Base-by-base conservation (phyloP, 2,888 invertebrate species). In the Pasiphila rectangulata region DNA sequence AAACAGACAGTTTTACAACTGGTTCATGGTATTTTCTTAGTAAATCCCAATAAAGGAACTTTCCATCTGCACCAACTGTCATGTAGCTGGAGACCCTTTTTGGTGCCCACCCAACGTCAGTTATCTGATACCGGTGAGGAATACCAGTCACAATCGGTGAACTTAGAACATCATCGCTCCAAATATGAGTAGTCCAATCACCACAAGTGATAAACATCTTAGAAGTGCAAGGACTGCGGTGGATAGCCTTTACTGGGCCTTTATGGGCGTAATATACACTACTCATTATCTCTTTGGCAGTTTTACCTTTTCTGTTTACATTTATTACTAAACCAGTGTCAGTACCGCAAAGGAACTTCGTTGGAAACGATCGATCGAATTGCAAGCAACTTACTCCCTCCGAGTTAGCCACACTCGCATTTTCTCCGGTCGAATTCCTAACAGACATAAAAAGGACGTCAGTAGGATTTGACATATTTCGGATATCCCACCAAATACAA, bases 31-130 rank as follows among this genome's bases (percentile, higher is more conserved):
- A 92, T 67, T 92, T 92, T 52, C 94, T 90, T 19, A 95, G 76
- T 15, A 96, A 78, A 79, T 96, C 96, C 95, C 95, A 96, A 27
- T 93, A 92, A 57, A 95, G 93, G 25, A 95, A 76, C 7, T 91
- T 91, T 0, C 96, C 96, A 63, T 93, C 93, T 6, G 41, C 57
- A 9, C 69, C 59, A 1, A 75, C 67, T 1, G 75, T 56, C 75
- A 80, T 77, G 44, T 73, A 79, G 35, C 72, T 61, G 4, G 79
- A 80, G 24, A 91, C 89, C 57, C 73, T 68, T 9, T 69, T 60
- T 5, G 79, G 78, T 7, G 75, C 63, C 76, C 77, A 82, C 7
- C 61, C 61, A n/a, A 69, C 74, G 24, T 79, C 81, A 27, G 58
- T 61, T 23, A 79, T 63, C 49, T 67, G 65, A 47, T 69, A 56